phyloP scores from a whole-genome alignment of 2,113 vertebrate species.

The Cyprinodon variegatus region DNA sequence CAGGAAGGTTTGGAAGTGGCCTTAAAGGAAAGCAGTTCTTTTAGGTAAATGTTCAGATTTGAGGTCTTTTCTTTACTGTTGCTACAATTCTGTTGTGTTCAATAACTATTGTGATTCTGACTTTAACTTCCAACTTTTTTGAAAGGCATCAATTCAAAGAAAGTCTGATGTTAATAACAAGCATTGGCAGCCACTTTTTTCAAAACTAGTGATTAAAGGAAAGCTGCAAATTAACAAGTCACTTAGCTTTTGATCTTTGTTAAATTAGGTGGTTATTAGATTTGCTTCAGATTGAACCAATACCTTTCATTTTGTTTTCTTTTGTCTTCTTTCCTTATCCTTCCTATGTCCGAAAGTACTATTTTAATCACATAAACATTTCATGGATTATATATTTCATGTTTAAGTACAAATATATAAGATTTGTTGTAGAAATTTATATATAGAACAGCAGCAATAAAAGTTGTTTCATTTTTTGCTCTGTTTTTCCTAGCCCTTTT shows the following conservation, averaged over 20 bases:
- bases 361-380: background rate
- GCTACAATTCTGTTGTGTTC: background rate
- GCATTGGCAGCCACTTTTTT: background rate
- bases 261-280: background rate
- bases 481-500: no score
- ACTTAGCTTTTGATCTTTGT: background rate
- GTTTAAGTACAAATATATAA: no score
- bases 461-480: no score
- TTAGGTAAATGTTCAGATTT: background rate
- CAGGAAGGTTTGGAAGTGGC: background rate
- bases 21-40: background rate
- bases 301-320: background rate
- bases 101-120: background rate
- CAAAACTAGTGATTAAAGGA: background rate
- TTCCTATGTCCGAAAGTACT: background rate
- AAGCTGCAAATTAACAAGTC: background rate
- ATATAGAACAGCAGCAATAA: no score
- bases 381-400: background rate
- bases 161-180: background rate
- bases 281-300: no score
- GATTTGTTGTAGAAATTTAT: no score
- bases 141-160: background rate
- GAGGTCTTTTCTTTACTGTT: background rate
- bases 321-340: background rate
- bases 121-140: background rate